Evolutionary conservation across 2,113 vertebrate genomes (phyloP).

Genomic region (Dendropsophus ebraccatus): DNA sequence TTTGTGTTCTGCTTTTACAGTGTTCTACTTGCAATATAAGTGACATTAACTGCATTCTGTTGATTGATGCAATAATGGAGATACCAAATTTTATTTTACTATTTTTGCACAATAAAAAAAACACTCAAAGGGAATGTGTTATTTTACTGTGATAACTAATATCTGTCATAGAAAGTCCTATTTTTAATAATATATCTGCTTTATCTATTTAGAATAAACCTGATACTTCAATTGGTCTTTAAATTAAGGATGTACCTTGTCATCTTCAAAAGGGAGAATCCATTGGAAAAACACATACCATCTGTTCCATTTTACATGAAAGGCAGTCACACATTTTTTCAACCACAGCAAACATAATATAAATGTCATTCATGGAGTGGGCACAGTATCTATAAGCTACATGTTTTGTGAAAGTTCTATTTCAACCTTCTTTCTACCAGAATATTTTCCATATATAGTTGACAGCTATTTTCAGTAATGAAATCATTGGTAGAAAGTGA

Average conservation of each 20-base stretch:
- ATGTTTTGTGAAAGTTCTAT: constrained; percentile 2
- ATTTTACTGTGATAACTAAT: too few relatives aligned
- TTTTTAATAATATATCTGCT: too few relatives aligned
- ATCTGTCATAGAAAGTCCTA: too few relatives aligned
- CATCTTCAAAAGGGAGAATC: neutral
- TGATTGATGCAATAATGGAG: too few relatives aligned
- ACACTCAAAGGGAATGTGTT: too few relatives aligned
- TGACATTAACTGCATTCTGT: too few relatives aligned
- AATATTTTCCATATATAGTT: neutral
- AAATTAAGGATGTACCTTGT: neutral
- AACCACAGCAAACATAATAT: neutral
- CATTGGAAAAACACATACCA: constrained; percentile 3
- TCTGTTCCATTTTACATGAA: neutral
- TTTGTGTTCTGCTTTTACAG: too few relatives aligned
- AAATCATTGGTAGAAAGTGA: constrained; percentile 32
- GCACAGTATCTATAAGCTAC: neutral
- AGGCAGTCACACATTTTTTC: constrained; percentile 2
- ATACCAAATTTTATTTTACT: too few relatives aligned
- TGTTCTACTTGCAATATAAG: too few relatives aligned
- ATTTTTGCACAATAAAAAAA: too few relatives aligned
- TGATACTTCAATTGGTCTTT: neutral
- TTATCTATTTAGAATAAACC: too few relatives aligned
- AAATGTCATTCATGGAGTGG: neutral
- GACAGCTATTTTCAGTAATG: constrained; percentile 35
- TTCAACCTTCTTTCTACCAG: constrained; percentile 17